phyloP scores from a whole-genome alignment of 1,140 invertebrate genomes.

The Probaryconus sp. region DNA sequence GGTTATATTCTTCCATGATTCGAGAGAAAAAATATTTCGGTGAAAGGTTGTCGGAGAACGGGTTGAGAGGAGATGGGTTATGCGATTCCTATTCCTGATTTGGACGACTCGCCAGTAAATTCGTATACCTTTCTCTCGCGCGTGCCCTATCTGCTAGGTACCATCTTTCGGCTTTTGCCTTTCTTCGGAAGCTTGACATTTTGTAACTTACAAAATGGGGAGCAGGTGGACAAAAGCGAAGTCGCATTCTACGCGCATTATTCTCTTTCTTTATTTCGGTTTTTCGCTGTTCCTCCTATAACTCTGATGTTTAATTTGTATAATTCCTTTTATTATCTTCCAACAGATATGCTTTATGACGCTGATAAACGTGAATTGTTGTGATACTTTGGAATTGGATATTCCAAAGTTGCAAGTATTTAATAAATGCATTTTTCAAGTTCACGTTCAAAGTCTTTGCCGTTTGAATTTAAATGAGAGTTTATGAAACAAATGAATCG shows the following conservation, averaged over 20 bases:
- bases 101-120: constrained; percentile 35
- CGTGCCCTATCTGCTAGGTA: constrained; percentile 41
- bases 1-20: constrained; percentile 7
- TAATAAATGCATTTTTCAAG: constrained; percentile 1
- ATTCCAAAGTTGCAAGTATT: too few relatives aligned
- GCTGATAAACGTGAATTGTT: constrained; percentile 15
- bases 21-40: constrained; percentile 27
- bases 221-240: constrained; percentile 49
- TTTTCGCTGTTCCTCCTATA: background rate
- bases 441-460: too few relatives aligned
- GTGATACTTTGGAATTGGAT: background rate
- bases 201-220: constrained; percentile 48
- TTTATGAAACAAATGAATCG: too few relatives aligned
- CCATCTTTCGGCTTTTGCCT: constrained; percentile 44
- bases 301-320: constrained; percentile 35
- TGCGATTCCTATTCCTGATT: constrained; percentile 47
- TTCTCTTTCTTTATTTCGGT: constrained; percentile 37
- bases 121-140: constrained; percentile 44
- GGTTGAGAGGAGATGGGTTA: constrained; percentile 23
- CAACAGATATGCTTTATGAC: constrained; percentile 21
- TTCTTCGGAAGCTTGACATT: constrained; percentile 54
- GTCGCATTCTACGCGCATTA: constrained; percentile 36
- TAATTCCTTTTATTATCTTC: constrained; percentile 35
- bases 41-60: constrained; percentile 24
- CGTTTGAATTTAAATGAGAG: too few relatives aligned